Percentiles rank a stretch among this genome's conserved stretches.
These are phyloP conservation scores for Xiphydria camelus DNA, from an alignment of 2,888 invertebrate genomes.

Conservation along the genomic window DNA sequence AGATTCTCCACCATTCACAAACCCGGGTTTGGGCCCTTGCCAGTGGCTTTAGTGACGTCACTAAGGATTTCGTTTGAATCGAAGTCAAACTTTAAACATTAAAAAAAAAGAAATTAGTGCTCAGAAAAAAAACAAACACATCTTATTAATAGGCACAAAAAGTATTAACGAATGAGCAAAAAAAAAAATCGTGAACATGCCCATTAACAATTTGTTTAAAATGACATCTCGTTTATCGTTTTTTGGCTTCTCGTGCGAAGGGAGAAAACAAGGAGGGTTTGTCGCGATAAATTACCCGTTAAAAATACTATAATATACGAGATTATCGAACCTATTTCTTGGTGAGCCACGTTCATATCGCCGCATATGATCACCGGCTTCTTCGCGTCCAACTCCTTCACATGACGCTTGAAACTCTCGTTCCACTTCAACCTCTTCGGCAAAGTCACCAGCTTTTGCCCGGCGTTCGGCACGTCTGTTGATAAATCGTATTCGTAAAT, in stretches of 20 bases:
- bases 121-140: too few species aligned
- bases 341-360: conserved; percentile 96
- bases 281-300: conserved; percentile 4
- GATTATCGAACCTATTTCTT: conserved; percentile 76
- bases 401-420: conserved; percentile 74
- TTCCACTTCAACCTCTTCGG: conserved; percentile 92
- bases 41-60: too few species aligned
- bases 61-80: too few species aligned
- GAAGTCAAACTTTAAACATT: too few species aligned
- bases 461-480: conserved; percentile 91
- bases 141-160: too few species aligned
- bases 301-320: conserved; percentile 6
- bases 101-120: too few species aligned
- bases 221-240: neutral
- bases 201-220: too few species aligned
- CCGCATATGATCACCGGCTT: conserved; percentile 96
- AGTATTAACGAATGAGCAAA: too few species aligned
- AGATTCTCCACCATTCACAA: too few species aligned
- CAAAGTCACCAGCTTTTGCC: conserved; percentile 83
- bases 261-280: too few species aligned
- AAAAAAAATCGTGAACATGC: too few species aligned
- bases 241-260: neutral
- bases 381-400: conserved; percentile 77
- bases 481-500: neutral
- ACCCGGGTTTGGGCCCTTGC: too few species aligned